These are phyloP conservation scores for Aporophyla lueneburgensis DNA, from an alignment of 2,888 invertebrate genomes.

Conservation along the genomic window DNA sequence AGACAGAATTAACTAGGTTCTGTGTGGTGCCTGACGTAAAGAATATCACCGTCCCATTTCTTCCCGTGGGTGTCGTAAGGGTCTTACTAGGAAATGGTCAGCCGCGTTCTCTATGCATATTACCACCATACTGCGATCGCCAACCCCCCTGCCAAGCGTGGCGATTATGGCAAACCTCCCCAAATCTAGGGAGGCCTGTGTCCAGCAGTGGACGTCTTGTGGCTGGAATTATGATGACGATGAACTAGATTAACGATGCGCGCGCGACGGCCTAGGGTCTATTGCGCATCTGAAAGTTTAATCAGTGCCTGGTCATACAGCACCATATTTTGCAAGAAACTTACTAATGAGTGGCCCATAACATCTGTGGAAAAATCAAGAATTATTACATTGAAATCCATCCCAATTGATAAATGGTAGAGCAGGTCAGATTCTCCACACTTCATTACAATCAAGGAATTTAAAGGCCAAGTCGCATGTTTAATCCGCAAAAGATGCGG, in stretches of 20 bases:
- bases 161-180: too few species aligned
- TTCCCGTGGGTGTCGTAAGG: too few species aligned
- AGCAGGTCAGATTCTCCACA: slow-evolving; percentile 16
- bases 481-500: slow-evolving; percentile 10
- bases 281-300: background rate
- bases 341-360: background rate
- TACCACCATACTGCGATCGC: too few species aligned
- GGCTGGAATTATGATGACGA: too few species aligned
- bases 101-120: too few species aligned
- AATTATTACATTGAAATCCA: slow-evolving; percentile 5
- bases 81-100: too few species aligned
- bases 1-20: background rate
- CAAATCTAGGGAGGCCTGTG: too few species aligned
- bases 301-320: background rate
- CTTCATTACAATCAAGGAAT: slow-evolving; percentile 25
- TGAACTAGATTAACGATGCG: background rate
- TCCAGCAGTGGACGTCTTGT: too few species aligned
- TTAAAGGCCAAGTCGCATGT: slow-evolving; percentile 2
- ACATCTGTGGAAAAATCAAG: slow-evolving; percentile 9
- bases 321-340: background rate
- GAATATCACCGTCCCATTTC: too few species aligned
- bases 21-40: too few species aligned
- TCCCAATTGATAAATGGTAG: slow-evolving; percentile 25
- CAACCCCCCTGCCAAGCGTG: too few species aligned
- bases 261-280: background rate